Conservation (phyloP, 2,113 vertebrate species). For the Patagioenas fasciata region DNA sequence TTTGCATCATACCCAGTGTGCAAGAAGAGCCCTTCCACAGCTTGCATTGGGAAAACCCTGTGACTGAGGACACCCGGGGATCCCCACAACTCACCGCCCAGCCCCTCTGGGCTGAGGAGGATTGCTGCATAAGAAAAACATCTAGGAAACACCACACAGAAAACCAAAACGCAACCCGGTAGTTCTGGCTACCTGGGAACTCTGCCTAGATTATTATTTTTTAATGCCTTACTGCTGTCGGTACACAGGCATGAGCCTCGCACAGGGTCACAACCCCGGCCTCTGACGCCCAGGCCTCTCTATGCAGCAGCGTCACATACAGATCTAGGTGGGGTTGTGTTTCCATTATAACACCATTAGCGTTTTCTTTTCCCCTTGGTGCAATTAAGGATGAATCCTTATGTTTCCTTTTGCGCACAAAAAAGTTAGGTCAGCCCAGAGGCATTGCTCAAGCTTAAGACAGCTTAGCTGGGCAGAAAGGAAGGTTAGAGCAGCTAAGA, state of each 20-base stretch:
- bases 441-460: background rate
- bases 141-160: background rate
- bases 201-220: background rate
- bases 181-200: background rate
- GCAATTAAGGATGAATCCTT: background rate
- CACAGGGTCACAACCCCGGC: background rate
- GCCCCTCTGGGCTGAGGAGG: background rate
- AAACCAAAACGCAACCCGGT: background rate
- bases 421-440: background rate
- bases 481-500: background rate
- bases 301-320: accelerated
- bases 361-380: background rate
- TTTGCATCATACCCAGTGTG: background rate
- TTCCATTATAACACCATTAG: background rate
- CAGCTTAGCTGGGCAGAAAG: background rate
- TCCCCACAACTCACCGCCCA: background rate
- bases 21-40: background rate
- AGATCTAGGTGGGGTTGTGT: background rate
- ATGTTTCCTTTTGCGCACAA: background rate
- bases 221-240: background rate
- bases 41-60: background rate
- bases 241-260: background rate
- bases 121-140: background rate
- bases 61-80: background rate
- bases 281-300: accelerated